Conservation (phyloP, 92 coral and sea anemone genomes). For the Micromussa lordhowensis region DNA sequence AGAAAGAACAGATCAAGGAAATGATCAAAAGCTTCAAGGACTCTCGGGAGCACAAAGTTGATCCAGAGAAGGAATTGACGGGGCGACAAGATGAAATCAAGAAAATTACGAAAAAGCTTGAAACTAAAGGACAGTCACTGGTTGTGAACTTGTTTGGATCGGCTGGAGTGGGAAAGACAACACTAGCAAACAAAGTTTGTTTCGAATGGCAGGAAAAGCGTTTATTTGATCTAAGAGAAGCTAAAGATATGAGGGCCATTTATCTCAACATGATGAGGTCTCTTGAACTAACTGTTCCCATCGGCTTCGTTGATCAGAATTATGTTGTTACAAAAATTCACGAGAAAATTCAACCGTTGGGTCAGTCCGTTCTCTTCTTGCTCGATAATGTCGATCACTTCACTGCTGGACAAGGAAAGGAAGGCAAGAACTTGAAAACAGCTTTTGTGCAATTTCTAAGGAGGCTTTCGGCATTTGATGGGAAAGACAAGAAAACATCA, state of each 20-base stretch:
- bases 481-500: background rate
- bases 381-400: slow-evolving; percentile 29
- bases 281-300: background rate
- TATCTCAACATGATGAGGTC: slow-evolving; percentile 3
- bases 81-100: slow-evolving; percentile 67
- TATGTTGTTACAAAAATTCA: background rate
- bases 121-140: slow-evolving; percentile 5
- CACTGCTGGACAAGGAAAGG: slow-evolving; percentile 4
- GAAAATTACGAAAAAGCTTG: slow-evolving; percentile 28
- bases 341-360: background rate
- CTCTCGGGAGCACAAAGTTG: background rate
- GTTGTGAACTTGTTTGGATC: slow-evolving; percentile 72
- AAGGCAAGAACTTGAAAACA: slow-evolving; percentile 15
- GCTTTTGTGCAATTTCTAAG: slow-evolving; percentile 5
- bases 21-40: background rate
- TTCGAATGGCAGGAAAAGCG: slow-evolving; percentile 3
- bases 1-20: background rate
- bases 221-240: slow-evolving; percentile 48
- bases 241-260: slow-evolving; percentile 35
- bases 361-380: slow-evolving; percentile 11
- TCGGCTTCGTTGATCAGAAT: background rate
- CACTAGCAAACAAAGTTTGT: slow-evolving; percentile 55
- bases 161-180: slow-evolving; percentile 85
- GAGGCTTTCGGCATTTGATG: slow-evolving; percentile 5
- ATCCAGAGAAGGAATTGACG: background rate